Evolutionary conservation across 1,140 invertebrate species (phyloP), one percentile per base, ranked within the genome.

Genomic region (Uloborus diversus): DNA sequence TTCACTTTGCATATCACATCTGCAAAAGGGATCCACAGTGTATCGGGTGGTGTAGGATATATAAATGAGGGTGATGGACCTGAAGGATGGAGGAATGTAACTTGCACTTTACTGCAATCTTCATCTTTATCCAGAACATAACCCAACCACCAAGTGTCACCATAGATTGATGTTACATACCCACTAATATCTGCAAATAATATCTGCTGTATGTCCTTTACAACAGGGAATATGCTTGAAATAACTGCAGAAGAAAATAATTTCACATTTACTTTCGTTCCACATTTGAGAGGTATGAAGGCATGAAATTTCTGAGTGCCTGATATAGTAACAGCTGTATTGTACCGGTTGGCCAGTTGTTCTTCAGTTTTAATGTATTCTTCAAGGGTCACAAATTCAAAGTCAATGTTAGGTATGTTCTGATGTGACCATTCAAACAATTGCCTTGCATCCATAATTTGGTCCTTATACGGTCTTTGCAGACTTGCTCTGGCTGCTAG

Each of bases 401-500:
- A 64, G 28, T 42, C 30, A 35, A 64, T 20, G 14, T 64, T 64
- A 9, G 17, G 33, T 28, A 11, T 37, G 14, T 64, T 64, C 23
- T 37, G 5, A 9, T 1, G 2, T 5, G 3, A 5, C 9, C 2
- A 23, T 1, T 17, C 57, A 17, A 25, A 64, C 23, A 64, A 28
- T 9, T 25, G 30, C 23, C 13, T 1, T 1, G 7, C 4, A 17
- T 14, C 3, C 25, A 23, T 1, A 25, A 68, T 30, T 51, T 17
- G 11, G 4, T 68, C 51, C 30, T 51, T 0, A n/a, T 49, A 4
- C 2, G 64, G 20, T n/a, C 30, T 68, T 70, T 76, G 25, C 2
- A 79, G 32, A 59, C 79, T 82, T 1, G 78, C 49, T 17, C 70
- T 25, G 33, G 82, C 65, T 49, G 49, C 30, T 25, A 82, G 27